Base-by-base conservation (phyloP, 2,888 invertebrate genomes). In the Chalcis sispes region DNA sequence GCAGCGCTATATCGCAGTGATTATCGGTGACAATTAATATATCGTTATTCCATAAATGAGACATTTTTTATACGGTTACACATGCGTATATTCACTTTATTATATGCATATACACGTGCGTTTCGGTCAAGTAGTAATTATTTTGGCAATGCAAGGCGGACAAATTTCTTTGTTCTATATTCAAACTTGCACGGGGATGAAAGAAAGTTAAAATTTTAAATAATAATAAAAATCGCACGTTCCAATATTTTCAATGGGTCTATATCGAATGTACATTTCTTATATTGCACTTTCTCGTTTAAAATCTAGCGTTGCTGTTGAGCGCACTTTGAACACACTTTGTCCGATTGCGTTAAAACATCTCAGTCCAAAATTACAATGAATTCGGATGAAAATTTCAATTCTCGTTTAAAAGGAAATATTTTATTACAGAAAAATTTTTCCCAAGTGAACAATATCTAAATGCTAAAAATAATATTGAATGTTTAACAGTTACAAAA, bases 1-100 rank as follows among this genome's bases (percentile, higher is more conserved):
- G 77, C 77, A 72, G 72, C 77, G 65, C 71, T 78, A 78, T 62
- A 78, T 78, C 75, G 75, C 72, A 75, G 54, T 74, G 77, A 62
- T 74, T 74, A 74, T 72, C 61, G 56, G 66, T 73, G 77, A 73
- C 70, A 77, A 77, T 65, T 74, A 62, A 71, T 71, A 77, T 77
- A 74, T 59, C 20, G 50, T 74, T 74, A 66, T 62, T 66, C 42
- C 29, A 66, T 77, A 71, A 77, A 74, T 67, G 74, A 74, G 71
- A 77, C 52, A 56, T 64, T 32, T 50, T 77, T 71, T 62, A 66
- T 74, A 59, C 71, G 52, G 65, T 71, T 61, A 71, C 40, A 71
- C 73, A 71, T 66, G 66, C 62, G 66, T 70, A 77, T 71, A 71
- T 61, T 69, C 71, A 59, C 36, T 62, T 69, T 56, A 64, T 64